Conservation (phyloP, 2,797 vertebrate species). For the Phataginus tricuspis region DNA sequence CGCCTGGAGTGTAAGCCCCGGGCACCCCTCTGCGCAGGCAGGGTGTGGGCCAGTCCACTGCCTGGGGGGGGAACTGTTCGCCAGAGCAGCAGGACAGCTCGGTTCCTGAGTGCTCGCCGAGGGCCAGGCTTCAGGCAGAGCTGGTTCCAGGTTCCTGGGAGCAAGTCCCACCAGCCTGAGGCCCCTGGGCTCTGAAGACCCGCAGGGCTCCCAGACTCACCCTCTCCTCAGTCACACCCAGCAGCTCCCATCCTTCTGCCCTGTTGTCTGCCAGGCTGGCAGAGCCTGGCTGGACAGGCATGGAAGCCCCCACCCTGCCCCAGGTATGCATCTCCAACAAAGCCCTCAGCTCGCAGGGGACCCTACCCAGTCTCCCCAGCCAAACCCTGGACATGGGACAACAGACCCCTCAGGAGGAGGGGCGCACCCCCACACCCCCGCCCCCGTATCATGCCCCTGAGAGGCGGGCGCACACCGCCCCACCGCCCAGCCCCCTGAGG, state of each 20-base stretch:
- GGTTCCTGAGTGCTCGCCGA: fast-evolving
- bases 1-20: background rate
- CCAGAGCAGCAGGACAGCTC: background rate
- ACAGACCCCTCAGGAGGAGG: no score
- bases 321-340: background rate
- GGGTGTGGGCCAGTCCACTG: background rate
- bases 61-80: background rate
- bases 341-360: background rate
- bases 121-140: background rate
- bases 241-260: background rate
- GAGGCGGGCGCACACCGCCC: background rate
- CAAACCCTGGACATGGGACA: background rate
- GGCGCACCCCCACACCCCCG: background rate
- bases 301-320: background rate
- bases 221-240: background rate
- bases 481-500: background rate
- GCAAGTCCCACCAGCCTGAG: background rate
- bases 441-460: background rate
- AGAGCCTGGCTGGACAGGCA: no score
- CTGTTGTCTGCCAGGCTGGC: background rate
- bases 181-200: background rate
- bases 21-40: no score
- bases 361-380: background rate
- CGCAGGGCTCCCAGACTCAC: background rate
- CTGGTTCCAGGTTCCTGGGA: background rate